These are phyloP conservation scores for Nilaparvata lugens DNA, from an alignment of 1,140 invertebrate genomes.

Conservation along the genomic window DNA sequence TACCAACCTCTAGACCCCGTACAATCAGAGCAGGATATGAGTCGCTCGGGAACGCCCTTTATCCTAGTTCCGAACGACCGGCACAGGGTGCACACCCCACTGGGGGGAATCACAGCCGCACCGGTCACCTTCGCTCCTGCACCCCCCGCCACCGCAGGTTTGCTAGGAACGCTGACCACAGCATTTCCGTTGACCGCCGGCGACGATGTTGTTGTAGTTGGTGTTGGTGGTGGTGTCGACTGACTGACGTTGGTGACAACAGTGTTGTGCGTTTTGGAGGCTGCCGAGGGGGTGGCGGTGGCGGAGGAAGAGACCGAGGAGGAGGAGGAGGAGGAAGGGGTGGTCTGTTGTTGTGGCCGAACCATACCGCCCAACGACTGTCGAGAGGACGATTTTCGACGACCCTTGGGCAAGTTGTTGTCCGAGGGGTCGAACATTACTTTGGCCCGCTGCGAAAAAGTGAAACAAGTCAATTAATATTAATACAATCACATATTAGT, in stretches of 20 bases:
- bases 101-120: too few relatives aligned
- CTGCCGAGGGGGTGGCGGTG: not conserved
- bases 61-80: slow-evolving; percentile 13
- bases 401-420: slow-evolving; percentile 54
- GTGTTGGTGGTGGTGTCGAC: not conserved
- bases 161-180: too few relatives aligned
- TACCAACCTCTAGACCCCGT: slow-evolving; percentile 56
- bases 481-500: too few relatives aligned
- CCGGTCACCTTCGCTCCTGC: too few relatives aligned
- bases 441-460: slow-evolving; percentile 45
- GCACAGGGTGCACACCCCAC: slow-evolving; percentile 14
- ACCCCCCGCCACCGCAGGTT: too few relatives aligned
- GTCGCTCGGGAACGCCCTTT: slow-evolving; percentile 49
- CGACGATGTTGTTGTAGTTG: slow-evolving; percentile 1
- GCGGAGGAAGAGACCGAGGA: not conserved
- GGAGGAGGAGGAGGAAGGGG: not conserved
- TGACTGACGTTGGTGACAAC: not conserved
- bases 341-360: too few relatives aligned
- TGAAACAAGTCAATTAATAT: too few relatives aligned
- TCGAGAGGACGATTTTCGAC: slow-evolving; percentile 31
- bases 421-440: slow-evolving; percentile 67
- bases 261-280: not conserved
- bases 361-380: not conserved
- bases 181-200: not conserved
- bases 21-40: slow-evolving; percentile 69